Conservation (phyloP, 2,797 vertebrate species). For the Sebastes kiyomatsui region DNA sequence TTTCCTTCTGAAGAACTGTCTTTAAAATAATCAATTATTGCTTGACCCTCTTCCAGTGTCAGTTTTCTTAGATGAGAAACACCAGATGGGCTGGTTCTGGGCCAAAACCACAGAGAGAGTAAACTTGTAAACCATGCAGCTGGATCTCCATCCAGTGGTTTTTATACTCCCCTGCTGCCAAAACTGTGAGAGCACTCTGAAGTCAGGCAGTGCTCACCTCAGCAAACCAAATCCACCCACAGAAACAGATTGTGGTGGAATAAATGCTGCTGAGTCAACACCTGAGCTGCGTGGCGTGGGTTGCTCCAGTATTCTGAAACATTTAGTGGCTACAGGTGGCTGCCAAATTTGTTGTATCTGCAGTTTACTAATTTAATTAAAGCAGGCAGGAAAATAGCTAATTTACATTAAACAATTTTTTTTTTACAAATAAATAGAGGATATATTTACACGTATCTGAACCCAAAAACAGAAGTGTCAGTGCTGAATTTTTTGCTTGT, state of each 20-base stretch:
- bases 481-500: neutral
- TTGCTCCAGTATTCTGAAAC: neutral
- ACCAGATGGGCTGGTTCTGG: neutral
- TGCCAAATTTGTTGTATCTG: neutral
- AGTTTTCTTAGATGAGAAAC: neutral
- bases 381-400: neutral
- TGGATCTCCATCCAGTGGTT: slow-evolving; percentile 45
- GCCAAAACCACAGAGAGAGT: neutral
- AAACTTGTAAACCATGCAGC: slow-evolving; percentile 10
- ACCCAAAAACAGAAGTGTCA: neutral
- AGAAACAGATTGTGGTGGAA: slow-evolving; percentile 12
- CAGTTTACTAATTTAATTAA: slow-evolving; percentile 4
- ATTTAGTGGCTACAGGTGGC: neutral
- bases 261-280: slow-evolving; percentile 31
- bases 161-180: slow-evolving; percentile 1
- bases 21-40: neutral
- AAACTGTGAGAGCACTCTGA: neutral
- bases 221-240: slow-evolving; percentile 17
- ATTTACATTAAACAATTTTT: neutral
- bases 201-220: neutral
- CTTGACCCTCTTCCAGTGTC: neutral
- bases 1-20: neutral
- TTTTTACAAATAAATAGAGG: neutral
- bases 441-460: neutral
- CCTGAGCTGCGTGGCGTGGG: neutral